phyloP scores from a whole-genome alignment of 1,140 invertebrate genomes.

The Pseudomyrmex flavicornis region DNA sequence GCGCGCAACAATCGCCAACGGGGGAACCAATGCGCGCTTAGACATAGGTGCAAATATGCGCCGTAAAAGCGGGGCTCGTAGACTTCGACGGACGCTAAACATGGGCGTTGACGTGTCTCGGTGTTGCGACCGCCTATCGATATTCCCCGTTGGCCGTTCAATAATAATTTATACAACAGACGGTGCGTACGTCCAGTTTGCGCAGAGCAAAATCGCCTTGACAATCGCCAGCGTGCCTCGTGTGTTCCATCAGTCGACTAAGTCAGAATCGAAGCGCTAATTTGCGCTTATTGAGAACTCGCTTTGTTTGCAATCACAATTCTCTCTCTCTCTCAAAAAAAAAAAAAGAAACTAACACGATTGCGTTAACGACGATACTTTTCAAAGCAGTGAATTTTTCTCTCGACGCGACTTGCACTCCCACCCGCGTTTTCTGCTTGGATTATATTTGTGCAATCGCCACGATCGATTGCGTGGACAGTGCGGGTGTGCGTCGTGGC shows the following conservation, averaged over 20 bases:
- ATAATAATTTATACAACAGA: slow-evolving; percentile 75
- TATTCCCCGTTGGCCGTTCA: slow-evolving; percentile 74
- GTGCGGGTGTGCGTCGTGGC: slow-evolving; percentile 43
- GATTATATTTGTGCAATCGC: slow-evolving; percentile 37
- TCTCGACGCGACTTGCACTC: not conserved
- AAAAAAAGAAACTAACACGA: not conserved
- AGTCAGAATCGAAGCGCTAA: slow-evolving; percentile 35
- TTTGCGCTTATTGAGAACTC: slow-evolving; percentile 26
- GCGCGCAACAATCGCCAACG: slow-evolving; percentile 31
- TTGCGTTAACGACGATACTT: slow-evolving; percentile 9
- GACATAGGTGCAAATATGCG: slow-evolving; percentile 48
- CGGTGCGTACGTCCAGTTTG: slow-evolving; percentile 8
- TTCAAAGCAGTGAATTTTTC: not conserved
- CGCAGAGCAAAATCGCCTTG: slow-evolving; percentile 57
- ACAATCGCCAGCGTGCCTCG: slow-evolving; percentile 38
- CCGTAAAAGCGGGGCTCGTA: slow-evolving; percentile 35
- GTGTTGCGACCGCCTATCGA: slow-evolving; percentile 77
- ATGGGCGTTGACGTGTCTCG: slow-evolving; percentile 76
- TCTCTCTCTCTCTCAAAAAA: too few relatives aligned
- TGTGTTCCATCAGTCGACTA: not conserved
- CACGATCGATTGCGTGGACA: slow-evolving; percentile 45
- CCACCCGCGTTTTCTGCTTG: not conserved
- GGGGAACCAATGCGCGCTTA: slow-evolving; percentile 49
- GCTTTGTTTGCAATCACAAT: not conserved
- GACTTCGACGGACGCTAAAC: slow-evolving; percentile 51